Evolutionary conservation across 2,113 vertebrate genomes (phyloP), one percentile per base, ranked within the genome.

Genomic region (Plestiodon gilberti): DNA sequence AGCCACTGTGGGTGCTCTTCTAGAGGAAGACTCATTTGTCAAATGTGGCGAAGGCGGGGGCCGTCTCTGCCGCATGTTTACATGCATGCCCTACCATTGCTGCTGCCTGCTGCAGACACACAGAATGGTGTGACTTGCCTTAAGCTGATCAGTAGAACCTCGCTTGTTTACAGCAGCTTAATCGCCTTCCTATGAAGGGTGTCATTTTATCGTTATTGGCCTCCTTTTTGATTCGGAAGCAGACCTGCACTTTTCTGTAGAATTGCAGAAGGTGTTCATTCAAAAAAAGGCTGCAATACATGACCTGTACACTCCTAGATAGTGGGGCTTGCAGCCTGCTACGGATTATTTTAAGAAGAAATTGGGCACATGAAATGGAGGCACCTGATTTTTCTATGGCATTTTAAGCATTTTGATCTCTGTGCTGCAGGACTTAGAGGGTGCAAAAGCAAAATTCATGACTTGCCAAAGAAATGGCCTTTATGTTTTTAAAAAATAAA

Each of bases 111-210:
- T 78, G 76, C 76, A 61, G 33, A 35, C 76, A 11, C 76, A 18
- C 17, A 28, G 0, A 23, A 0, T 59, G 43, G 61, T 0, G 67
- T 28, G 85, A 69, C 85, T 65, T 52, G 25, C 69, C 6, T 1
- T 20, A 2, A 81, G 0, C 70, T 61, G 43, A 3, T 20, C 84
- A 77, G 65, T 10, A 1, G 1, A 38, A 43, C 9, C 73, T 86
- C 87, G 89, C 94, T 90, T 93, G 91, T 85, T 25, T 87, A 38
- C 70, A 64, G 82, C 84, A 48, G 43, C 43, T 48, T 48, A 4
- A 48, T 48, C 0, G 55, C 40, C 22, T 6, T 20, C 11, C 28
- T 2, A 43, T 0, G 3, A 22, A 74, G 1, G 80, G 55, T 38
- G 7, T 0, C 2, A 1, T 65, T 59, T 62, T 52, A 33, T 0